Conservation (phyloP, 2,113 vertebrate species). For the Hydrolagus affinis region DNA sequence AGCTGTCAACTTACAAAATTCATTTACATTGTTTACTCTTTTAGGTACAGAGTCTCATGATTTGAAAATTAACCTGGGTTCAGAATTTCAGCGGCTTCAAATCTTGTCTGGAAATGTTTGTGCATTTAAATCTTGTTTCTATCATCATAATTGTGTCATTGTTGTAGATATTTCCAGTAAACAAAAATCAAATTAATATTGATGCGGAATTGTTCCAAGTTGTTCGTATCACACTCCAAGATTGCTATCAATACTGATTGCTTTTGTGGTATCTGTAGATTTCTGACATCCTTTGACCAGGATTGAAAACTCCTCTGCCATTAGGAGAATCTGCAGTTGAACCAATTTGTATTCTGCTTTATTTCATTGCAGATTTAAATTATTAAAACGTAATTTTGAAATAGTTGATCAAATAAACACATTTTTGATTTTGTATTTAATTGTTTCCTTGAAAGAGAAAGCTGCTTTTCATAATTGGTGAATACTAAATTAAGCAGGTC, state of each 20-base stretch:
- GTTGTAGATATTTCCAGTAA: neutral
- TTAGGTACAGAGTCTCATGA: neutral
- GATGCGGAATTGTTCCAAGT: neutral
- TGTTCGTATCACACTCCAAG: neutral
- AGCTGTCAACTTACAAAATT: too few species aligned
- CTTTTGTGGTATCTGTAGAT: neutral
- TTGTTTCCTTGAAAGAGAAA: neutral
- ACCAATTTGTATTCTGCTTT: neutral
- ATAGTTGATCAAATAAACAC: neutral
- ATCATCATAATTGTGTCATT: neutral
- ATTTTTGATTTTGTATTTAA: neutral
- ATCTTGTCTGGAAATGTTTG: neutral
- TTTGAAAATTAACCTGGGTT: neutral
- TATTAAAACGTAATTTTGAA: neutral
- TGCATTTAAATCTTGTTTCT: neutral
- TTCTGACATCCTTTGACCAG: neutral
- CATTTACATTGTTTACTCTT: neutral
- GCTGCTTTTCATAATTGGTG: neutral
- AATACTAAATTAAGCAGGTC: neutral
- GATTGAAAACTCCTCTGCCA: neutral
- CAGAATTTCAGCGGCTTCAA: neutral
- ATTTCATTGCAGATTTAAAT: neutral
- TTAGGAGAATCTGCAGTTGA: neutral
- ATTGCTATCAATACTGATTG: neutral
- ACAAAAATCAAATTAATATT: neutral